These are phyloP conservation scores for Dicroscelio sp. DNA, from an alignment of 2,888 invertebrate species.

Conservation along the genomic window DNA sequence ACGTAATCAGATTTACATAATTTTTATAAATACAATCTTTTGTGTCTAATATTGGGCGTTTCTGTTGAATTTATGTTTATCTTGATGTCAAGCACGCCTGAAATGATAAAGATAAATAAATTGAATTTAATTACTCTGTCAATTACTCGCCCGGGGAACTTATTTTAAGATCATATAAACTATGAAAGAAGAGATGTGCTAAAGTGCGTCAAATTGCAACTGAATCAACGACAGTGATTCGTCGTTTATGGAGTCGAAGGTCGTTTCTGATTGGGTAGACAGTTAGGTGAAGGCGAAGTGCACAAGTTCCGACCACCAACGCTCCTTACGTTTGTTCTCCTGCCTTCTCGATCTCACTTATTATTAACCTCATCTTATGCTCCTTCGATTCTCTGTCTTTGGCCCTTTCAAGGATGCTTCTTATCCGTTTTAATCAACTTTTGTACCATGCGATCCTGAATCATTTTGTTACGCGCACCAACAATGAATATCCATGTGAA, in stretches of 20 bases:
- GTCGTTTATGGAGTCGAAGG: conserved; percentile 82
- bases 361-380: conserved; percentile 61
- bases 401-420: conserved; percentile 50
- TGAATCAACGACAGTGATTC: conserved; percentile 51
- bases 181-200: background rate
- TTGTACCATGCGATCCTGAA: too few relatives aligned
- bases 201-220: conserved; percentile 47
- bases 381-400: conserved; percentile 48
- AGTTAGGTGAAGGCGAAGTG: conserved; percentile 88
- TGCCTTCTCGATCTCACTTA: conserved; percentile 63
- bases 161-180: background rate
- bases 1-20: too few relatives aligned
- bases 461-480: too few relatives aligned
- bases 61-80: too few relatives aligned
- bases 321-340: conserved; percentile 59
- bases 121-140: too few relatives aligned
- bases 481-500: too few relatives aligned
- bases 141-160: too few relatives aligned
- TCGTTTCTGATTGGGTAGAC: conserved; percentile 89
- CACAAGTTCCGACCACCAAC: conserved; percentile 76
- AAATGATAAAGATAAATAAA: too few relatives aligned
- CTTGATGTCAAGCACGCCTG: background rate
- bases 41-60: too few relatives aligned
- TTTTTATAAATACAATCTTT: too few relatives aligned
- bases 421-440: conserved; percentile 9